Evolutionary conservation across 2,888 invertebrate genomes (phyloP), one percentile per base, ranked within the genome.

Genomic region (Epinotia nisella): DNA sequence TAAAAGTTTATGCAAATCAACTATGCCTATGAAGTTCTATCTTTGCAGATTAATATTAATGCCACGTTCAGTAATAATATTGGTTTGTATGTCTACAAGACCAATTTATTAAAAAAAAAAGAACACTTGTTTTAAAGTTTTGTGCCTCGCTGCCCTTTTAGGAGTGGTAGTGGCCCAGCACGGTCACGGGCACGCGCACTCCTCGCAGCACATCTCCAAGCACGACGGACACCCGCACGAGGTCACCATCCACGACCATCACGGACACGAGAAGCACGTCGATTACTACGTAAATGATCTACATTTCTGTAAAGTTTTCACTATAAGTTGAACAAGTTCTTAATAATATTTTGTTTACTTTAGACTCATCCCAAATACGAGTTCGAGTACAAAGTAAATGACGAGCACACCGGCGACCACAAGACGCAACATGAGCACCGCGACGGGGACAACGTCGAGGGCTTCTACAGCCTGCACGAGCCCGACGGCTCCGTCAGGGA

Each of bases 341-440:
- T 13, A 51, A 51, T 41, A 41, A 9, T 11, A 51, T 66, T 56
- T 9, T 55, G n/a, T 24, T 3, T 41, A 19, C 4, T 55, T 21
- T 55, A 66, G 66, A 66, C 66, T 11, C 66, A 66, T 49, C 81
- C 83, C n/a, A 82, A 84, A 71, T 84, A 83, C 75, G 77, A 81
- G 24, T 84, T 89, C 72, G 79, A 77, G 55, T 85, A 86, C 78
- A 82, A 80, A 73, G 83, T 86, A 2, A 75, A 79, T 51, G 94
- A 94, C 78, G 84, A 87, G 7, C 93, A 94, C 81, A 94, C 94
- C 21, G 93, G 93, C 17, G 94, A 94, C 82, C 85, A 89, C 79
- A 93, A 94, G 81, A 84, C 86, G 17, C 93, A 93, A 79, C 90
- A 92, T 73, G 94, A 94, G 79, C 78, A 80, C 21, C 87, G 91